Evolutionary conservation across 2,797 vertebrate species (phyloP), one percentile per base, ranked within the genome.

Genomic region (Microtus obscurus): DNA sequence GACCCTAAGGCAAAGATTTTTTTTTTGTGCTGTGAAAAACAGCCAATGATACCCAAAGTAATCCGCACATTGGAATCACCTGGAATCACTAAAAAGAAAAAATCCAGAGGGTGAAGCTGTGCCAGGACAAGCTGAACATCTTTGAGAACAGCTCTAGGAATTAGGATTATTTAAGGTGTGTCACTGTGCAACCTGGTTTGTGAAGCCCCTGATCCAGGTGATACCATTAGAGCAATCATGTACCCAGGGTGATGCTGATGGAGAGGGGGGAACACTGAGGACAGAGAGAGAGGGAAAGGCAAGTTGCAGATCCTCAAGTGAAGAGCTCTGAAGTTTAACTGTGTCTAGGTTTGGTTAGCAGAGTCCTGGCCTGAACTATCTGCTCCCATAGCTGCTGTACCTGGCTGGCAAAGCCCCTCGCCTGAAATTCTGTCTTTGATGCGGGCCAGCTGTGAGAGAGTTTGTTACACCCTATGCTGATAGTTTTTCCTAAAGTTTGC

Each of bases 1-100:
- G 73, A 53, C 73, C 63, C 67, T 63, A 65, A 96, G 71, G 87
- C 51, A n/a, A n/a, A n/a, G n/a, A n/a, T n/a, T n/a, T n/a, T 40
- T 40, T 40, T 40, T 59, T 12, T 56, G 31, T 81, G 25, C 45
- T n/a, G 19, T 65, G 31, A 76, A 23, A 27, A 71, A 27, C 10
- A 88, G 29, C 51, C 48, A 23, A 19, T 76, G n/a, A 51, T 34
- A 87, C 85, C 5, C 23, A 12, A 61, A 40, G 1, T 34, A 25
- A 61, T 43, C 23, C 53, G 71, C 25, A 63, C 21, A 2, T 34
- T 79, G 59, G 48, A 82, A 37, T 95, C 23, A 21, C 4, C 7
- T 2, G 6, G 16, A 37, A 27, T 27, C 16, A 74, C 86, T 87
- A 69, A 37, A 48, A 45, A 53, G 16, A 53, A 65, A 6, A 43